Evolutionary conservation across 2,888 invertebrate species (phyloP), one percentile per base, ranked within the genome.

Genomic region (Papilio elwesi): DNA sequence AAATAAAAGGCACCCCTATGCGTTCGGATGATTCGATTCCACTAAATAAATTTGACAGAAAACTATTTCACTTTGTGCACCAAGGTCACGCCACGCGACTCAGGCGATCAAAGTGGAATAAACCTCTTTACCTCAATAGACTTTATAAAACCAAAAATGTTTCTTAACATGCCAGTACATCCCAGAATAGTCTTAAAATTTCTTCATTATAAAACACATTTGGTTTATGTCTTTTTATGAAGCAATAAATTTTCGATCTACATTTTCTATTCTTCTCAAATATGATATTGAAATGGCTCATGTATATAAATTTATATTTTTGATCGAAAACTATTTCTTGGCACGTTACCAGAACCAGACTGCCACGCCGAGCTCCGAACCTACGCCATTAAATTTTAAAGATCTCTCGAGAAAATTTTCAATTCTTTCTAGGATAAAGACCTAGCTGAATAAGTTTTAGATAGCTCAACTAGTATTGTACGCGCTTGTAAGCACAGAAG

Each of bases 361-460:
- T 52, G 49, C 16, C 66, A 51, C 5, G 59, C 43, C 62, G 47
- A 71, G 71, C 47, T 47, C 48, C 43, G n/a, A 67, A 67, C 67
- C 67, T 62, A 47, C 36, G 47, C 52, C 52, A 71, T 66, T 71
- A 66, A 75, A 75, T 72, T 75, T 74, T 74, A 75, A 73, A 71
- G 59, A 59, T 71, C 59, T 59, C 51, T 71, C 49, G 9, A 66
- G 26, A 65, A 16, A 48, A 43, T 66, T 51, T 65, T 59, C 49
- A 63, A 43, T 26, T 13, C 38, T 49, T 53, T 63, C 7, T 16
- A 51, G 51, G 16, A 68, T 9, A 26, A 38, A 15, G 15, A 16
- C 57, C 75, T 74, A 53, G 67, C 71, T 66, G 69, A 68, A 66
- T 66, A n/a, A 51, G 6, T n/a, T n/a, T n/a, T 51, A n/a, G 7